Conservation (phyloP, 2,113 vertebrate species). For the Salvelinus alpinus region DNA sequence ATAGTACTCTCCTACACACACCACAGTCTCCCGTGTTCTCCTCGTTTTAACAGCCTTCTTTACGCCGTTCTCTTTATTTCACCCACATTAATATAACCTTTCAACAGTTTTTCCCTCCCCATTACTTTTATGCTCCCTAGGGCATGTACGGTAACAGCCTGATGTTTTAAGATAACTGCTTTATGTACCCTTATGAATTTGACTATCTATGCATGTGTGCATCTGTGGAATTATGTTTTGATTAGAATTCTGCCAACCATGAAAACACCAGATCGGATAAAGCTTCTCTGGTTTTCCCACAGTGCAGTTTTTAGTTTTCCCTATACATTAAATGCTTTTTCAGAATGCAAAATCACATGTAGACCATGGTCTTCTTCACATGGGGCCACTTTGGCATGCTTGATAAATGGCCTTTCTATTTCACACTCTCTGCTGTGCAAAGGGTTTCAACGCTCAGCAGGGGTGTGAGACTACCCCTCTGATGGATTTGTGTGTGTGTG, state of each 20-base stretch:
- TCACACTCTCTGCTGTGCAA: constrained; percentile 26
- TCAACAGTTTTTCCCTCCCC: neutral
- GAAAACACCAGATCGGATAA: neutral
- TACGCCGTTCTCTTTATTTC: neutral
- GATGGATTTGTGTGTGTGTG: constrained; percentile 20
- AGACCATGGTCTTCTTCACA: constrained; percentile 17
- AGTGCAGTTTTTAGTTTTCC: neutral
- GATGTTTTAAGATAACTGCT: constrained; percentile 4
- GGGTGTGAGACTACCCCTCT: constrained; percentile 35
- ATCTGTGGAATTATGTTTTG: neutral
- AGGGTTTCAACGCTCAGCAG: constrained; percentile 49
- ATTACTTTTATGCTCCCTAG: neutral
- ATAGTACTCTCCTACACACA: neutral
- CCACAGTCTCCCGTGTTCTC: neutral
- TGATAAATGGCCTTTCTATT: constrained; percentile 24
- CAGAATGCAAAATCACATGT: neutral
- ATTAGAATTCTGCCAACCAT: neutral
- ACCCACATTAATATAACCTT: neutral
- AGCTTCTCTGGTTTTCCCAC: constrained; percentile 1
- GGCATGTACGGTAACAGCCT: neutral
- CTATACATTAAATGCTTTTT: neutral
- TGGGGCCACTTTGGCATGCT: constrained; percentile 27
- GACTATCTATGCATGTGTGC: constrained; percentile 1
- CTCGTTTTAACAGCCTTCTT: neutral
- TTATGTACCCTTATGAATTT: neutral